Evolutionary conservation across 2,888 invertebrate species (phyloP).

Genomic region (Aphodius sticticus): DNA sequence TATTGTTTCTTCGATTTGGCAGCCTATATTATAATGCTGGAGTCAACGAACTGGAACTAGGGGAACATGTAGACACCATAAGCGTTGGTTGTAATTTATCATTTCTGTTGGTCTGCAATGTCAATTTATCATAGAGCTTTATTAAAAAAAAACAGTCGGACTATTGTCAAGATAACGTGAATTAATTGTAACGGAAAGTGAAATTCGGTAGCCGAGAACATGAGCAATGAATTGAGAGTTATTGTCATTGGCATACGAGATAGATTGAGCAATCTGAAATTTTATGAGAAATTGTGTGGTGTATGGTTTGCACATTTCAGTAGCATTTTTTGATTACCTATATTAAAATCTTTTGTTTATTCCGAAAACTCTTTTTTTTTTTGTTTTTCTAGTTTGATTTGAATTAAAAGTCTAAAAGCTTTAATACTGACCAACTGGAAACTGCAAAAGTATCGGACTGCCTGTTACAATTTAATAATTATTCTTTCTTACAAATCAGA

Average conservation of each 20-base stretch:
- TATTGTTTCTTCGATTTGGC: not conserved
- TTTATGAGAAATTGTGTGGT: not conserved
- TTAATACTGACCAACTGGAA: no score
- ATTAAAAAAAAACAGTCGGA: not conserved
- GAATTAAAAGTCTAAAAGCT: no score
- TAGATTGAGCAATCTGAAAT: not conserved
- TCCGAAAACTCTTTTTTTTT: no score
- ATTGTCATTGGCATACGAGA: not conserved
- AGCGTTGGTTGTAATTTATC: not conserved
- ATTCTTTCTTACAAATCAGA: no score
- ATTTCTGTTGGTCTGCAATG: not conserved
- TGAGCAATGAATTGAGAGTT: conserved; percentile 4
- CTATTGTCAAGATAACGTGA: not conserved
- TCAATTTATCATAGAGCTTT: not conserved
- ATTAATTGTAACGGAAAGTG: not conserved
- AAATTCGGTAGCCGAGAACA: not conserved
- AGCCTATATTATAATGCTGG: not conserved
- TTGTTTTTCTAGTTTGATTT: no score
- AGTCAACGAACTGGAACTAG: not conserved
- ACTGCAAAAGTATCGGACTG: no score
- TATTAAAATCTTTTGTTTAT: no score
- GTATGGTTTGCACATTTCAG: not conserved
- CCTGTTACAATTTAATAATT: no score
- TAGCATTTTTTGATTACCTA: not conserved
- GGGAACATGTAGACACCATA: not conserved